Percentiles rank a stretch among this genome's conserved stretches.
phyloP scores from a whole-genome alignment of 1,140 invertebrate species.

The Ylistrum balloti region DNA sequence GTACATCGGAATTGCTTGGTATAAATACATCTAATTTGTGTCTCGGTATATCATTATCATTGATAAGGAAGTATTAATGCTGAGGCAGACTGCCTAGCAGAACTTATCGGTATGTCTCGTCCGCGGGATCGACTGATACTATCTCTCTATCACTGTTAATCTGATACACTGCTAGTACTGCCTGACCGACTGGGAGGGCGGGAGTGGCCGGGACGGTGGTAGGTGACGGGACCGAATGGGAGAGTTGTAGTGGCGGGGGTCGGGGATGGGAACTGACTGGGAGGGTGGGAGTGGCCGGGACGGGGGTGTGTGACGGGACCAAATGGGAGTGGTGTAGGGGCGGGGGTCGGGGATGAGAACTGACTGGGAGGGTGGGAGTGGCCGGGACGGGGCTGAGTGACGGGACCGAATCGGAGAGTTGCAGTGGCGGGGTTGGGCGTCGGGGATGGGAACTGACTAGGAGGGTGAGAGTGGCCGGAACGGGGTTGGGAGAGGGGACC shows the following conservation, averaged over 20 bases:
- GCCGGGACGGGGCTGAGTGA: background rate
- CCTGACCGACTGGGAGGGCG: background rate
- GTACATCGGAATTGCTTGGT: background rate
- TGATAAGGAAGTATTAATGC: background rate
- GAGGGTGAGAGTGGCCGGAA: too few relatives aligned
- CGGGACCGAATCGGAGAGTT: background rate
- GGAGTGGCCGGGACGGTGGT: background rate
- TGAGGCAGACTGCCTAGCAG: background rate
- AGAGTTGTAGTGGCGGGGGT: background rate
- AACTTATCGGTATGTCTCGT: background rate
- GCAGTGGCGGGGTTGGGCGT: too few relatives aligned
- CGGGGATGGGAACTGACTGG: background rate
- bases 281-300: background rate
- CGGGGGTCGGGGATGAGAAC: background rate
- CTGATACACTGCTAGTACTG: background rate
- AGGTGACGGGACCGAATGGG: background rate
- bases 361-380: background rate
- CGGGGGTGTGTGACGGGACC: background rate
- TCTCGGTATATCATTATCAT: background rate
- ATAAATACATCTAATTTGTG: background rate
- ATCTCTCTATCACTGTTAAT: background rate
- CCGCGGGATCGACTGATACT: background rate
- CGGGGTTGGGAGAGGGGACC: background rate
- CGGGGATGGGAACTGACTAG: too few relatives aligned
- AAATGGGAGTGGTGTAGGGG: background rate